Percentiles rank a stretch among this genome's conserved stretches.
These are phyloP conservation scores for Datnioides undecimradiatus DNA, from an alignment of 2,113 vertebrate genomes.

Conservation along the genomic window DNA sequence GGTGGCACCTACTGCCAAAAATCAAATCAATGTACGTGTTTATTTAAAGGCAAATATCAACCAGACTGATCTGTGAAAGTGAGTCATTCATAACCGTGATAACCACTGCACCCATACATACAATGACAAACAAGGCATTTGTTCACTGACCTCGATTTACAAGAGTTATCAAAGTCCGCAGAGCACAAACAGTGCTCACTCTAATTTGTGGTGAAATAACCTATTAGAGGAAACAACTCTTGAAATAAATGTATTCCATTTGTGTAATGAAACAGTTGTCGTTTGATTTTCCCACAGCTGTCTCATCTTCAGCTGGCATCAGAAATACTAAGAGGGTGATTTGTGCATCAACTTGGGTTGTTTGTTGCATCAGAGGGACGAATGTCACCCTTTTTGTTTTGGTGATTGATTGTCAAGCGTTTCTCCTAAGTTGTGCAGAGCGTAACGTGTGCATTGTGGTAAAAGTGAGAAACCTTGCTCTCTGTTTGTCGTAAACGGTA, in stretches of 20 bases:
- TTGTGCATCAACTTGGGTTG: neutral
- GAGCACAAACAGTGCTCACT: neutral
- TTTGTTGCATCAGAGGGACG: neutral
- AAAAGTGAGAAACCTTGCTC: too few relatives aligned
- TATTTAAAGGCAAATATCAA: neutral
- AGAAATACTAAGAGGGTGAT: slow-evolving; percentile 1
- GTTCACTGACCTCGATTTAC: neutral
- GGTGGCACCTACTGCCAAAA: neutral
- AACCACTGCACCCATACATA: neutral
- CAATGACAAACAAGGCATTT: neutral
- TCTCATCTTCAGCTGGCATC: neutral
- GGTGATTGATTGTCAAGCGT: too few relatives aligned
- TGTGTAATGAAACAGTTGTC: neutral
- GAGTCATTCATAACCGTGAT: neutral
- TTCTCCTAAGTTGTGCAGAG: too few relatives aligned
- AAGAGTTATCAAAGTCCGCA: neutral
- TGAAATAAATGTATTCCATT: neutral
- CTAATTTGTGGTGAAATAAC: neutral
- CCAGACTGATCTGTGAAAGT: neutral
- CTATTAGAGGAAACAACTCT: neutral
- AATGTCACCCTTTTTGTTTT: neutral
- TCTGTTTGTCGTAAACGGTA: too few relatives aligned
- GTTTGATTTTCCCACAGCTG: neutral
- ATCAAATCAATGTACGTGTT: neutral
- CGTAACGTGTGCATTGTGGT: too few relatives aligned